Evolutionary conservation across 2,888 invertebrate genomes (phyloP).

Genomic region (Stenchaetothrips biformis): DNA sequence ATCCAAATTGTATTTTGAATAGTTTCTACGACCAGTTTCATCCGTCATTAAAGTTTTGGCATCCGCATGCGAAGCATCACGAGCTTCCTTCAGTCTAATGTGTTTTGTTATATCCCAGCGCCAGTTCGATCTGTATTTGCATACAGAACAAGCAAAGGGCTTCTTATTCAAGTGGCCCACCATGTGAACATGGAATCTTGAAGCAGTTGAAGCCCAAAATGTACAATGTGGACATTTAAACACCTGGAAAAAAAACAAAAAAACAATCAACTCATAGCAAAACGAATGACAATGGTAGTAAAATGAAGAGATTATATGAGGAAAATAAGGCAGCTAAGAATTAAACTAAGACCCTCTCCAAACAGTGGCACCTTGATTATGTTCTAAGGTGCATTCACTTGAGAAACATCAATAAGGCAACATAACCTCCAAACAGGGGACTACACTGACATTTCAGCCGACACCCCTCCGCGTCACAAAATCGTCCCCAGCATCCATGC

Average conservation of each 20-base stretch:
- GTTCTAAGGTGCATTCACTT: no score
- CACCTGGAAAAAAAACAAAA: conserved; percentile 48
- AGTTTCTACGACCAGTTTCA: conserved; percentile 84
- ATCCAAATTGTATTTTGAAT: conserved; percentile 88
- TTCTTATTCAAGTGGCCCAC: conserved; percentile 89
- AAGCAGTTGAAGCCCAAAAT: conserved; percentile 89
- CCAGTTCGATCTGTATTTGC: conserved; percentile 93
- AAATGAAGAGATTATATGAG: no score
- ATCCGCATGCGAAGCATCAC: conserved; percentile 74
- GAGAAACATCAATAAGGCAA: no score
- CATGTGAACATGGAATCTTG: conserved; percentile 88
- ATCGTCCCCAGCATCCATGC: no score
- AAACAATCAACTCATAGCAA: conserved; percentile 25
- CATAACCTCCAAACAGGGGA: no score
- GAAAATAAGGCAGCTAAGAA: no score
- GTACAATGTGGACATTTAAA: conserved; percentile 90
- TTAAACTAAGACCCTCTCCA: no score
- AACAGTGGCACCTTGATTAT: no score
- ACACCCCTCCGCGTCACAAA: no score
- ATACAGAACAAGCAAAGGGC: conserved; percentile 91
- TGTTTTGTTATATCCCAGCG: conserved; percentile 96
- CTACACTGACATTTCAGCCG: no score
- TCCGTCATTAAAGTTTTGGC: conserved; percentile 86
- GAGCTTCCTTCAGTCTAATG: conserved; percentile 80
- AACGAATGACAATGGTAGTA: no score